phyloP scores from a whole-genome alignment of 1,140 invertebrate species.

The Dendrolimus kikuchii region DNA sequence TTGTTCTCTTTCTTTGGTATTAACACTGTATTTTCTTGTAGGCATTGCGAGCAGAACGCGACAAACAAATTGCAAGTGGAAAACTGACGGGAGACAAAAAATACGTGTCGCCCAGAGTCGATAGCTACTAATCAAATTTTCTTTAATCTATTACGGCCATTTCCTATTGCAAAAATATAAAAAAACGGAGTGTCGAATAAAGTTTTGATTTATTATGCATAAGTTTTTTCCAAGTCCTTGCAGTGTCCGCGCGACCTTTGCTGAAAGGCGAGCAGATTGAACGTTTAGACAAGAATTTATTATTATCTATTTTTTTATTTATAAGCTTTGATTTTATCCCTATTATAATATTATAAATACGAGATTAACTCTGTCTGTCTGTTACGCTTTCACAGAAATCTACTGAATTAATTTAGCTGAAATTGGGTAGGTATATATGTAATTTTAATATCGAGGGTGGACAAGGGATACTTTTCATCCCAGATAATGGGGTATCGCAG shows the following conservation, averaged over 20 bases:
- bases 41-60: constrained; percentile 73
- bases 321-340: too few relatives aligned
- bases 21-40: constrained; percentile 23
- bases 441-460: too few relatives aligned
- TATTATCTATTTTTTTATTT: too few relatives aligned
- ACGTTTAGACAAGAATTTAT: constrained; percentile 8
- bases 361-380: too few relatives aligned
- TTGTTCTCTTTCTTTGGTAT: neutral
- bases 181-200: neutral
- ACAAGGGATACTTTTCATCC: too few relatives aligned
- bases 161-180: too few relatives aligned
- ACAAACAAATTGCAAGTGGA: constrained; percentile 64
- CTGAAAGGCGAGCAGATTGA: constrained; percentile 16
- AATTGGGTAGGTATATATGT: too few relatives aligned
- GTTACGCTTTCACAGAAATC: too few relatives aligned
- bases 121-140: constrained; percentile 23
- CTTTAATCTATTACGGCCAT: neutral
- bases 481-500: too few relatives aligned
- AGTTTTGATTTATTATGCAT: constrained; percentile 1
- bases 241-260: constrained; percentile 10
- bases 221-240: constrained; percentile 10
- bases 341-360: too few relatives aligned
- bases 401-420: too few relatives aligned
- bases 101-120: constrained; percentile 36
- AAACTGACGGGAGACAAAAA: constrained; percentile 33